Percentiles rank a stretch among this genome's conserved stretches.
Conservation (phyloP, 2,888 invertebrate species). For the Lycocerus yunnanus region DNA sequence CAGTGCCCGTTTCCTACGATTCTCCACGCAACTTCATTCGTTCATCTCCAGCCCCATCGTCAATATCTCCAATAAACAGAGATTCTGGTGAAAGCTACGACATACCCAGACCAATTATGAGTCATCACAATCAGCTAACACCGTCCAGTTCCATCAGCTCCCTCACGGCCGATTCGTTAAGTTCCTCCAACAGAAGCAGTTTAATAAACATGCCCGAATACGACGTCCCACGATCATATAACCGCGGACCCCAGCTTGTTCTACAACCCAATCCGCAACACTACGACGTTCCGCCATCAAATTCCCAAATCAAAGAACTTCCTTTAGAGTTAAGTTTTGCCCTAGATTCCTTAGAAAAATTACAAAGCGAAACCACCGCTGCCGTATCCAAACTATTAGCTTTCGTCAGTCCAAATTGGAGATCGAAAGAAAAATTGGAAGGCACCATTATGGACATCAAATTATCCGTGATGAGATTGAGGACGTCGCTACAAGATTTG, state of each 20-base stretch:
- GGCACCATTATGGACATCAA: constrained; percentile 81
- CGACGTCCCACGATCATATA: constrained; percentile 66
- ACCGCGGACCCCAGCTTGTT: constrained; percentile 48
- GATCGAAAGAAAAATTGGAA: constrained; percentile 77
- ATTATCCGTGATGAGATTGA: constrained; percentile 75
- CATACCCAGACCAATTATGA: constrained; percentile 63
- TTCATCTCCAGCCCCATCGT: constrained; percentile 58
- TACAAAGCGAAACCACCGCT: constrained; percentile 80
- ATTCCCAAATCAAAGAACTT: constrained; percentile 62
- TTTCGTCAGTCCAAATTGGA: constrained; percentile 82
- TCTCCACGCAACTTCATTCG: constrained; percentile 60
- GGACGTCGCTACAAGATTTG: constrained; percentile 83
- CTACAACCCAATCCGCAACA: constrained; percentile 42
- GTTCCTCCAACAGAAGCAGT: constrained; percentile 57
- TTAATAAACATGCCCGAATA: constrained; percentile 67
- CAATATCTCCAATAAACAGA: constrained; percentile 51
- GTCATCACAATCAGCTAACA: constrained; percentile 61
- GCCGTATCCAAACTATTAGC: constrained; percentile 79
- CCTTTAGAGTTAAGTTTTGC: constrained; percentile 78
- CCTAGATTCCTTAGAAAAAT: constrained; percentile 72
- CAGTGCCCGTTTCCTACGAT: constrained; percentile 62
- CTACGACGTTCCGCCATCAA: constrained; percentile 65
- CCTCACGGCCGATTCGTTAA: constrained; percentile 64
- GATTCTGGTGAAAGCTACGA: constrained; percentile 61
- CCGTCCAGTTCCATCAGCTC: constrained; percentile 72